Conservation (phyloP, 2,113 vertebrate species). For the Setophaga coronata region DNA sequence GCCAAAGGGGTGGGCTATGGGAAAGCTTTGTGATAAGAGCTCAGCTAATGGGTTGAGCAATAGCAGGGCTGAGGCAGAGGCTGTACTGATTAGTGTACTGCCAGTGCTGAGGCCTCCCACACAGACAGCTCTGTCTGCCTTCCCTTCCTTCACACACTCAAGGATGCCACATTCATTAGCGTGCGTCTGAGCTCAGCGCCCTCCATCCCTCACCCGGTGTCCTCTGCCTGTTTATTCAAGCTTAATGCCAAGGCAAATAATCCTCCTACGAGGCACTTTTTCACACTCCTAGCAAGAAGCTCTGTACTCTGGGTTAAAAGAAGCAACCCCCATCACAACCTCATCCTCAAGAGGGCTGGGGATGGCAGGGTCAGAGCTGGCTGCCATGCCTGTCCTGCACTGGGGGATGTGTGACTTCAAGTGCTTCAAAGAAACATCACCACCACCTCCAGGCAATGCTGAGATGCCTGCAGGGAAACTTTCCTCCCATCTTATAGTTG, state of each 20-base stretch:
- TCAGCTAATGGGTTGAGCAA: constrained; percentile 48
- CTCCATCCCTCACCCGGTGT: neutral
- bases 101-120: constrained; percentile 66
- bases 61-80: constrained; percentile 29
- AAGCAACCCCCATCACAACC: neutral
- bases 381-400: accelerated
- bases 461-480: neutral
- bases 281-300: neutral
- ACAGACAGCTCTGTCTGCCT: constrained; percentile 62
- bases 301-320: neutral
- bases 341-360: neutral
- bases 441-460: neutral
- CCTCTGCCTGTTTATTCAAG: constrained; percentile 25
- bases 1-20: neutral
- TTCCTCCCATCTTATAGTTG: neutral
- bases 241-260: neutral
- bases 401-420: neutral
- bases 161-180: constrained; percentile 54
- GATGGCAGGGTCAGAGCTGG: neutral
- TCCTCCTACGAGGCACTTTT: neutral
- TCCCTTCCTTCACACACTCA: constrained; percentile 37
- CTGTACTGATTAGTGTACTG: constrained; percentile 59
- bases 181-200: constrained; percentile 17
- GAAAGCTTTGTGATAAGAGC: constrained; percentile 26
- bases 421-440: neutral